Evolutionary conservation across 2,888 invertebrate species (phyloP), one percentile per base, ranked within the genome.

Genomic region (Conchocele bisecta): DNA sequence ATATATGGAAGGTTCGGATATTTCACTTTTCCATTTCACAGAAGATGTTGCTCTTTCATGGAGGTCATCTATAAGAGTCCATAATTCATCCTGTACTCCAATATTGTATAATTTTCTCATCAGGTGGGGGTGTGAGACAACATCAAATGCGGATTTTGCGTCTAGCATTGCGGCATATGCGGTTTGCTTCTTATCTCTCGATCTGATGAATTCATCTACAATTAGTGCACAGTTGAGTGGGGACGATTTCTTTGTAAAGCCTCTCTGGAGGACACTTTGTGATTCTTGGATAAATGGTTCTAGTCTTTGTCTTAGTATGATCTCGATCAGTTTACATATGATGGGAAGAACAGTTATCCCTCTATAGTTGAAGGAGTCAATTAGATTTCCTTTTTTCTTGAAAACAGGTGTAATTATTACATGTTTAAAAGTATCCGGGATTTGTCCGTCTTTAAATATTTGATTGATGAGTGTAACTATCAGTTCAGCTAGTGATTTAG

Each of bases 71-170:
- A 58, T 29, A 4, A 42, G 13, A 17, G 58, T 15, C 58, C 58
- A 58, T 20, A 31, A 46, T 42, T 39, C 58, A 24, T 66, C 41
- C 15, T 57, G 41, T 5, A 66, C 51, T 5, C 58, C 57, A 22
- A 33, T 24, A 17, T 66, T 57, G 22, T 58, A 58, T 17, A 57
- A 15, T 15, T 37, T 50, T 41, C 66, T 15, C 2, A 66, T 13
- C 7, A 66, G 29, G 29, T 67, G 59, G 1, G 35, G 11, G 33
- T 68, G 67, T 11, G 53, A 39, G 13, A 67, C 41, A 11, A 44
- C 60, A 29, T 67, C 60, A 28, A 67, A 67, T 2, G 67, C 67
- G 22, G 67, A 15, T 41, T 67, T 67, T 2, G 67, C 60, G 28
- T 67, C 60, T 3, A 67, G 50, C 13, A 67, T 17, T 9, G 60